phyloP scores from a whole-genome alignment of 2,888 invertebrate genomes.

The Parelbella ahira region DNA sequence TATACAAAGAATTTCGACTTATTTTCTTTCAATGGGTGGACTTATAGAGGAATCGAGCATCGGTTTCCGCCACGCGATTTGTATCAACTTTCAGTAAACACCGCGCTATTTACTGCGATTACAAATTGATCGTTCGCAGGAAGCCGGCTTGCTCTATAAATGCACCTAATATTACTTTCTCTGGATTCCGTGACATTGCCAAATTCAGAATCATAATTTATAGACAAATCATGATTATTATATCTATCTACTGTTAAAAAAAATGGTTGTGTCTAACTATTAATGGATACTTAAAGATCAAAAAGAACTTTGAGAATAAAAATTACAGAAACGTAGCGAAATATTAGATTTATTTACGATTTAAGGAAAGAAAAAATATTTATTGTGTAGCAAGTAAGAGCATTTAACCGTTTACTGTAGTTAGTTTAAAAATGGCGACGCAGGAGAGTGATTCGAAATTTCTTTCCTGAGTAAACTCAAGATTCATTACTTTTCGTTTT shows the following conservation, averaged over 20 bases:
- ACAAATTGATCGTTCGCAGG: too few species aligned
- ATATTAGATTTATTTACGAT: constrained; percentile 74
- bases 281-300: constrained; percentile 61
- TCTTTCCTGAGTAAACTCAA: constrained; percentile 7
- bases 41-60: constrained; percentile 6
- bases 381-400: constrained; percentile 67
- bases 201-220: constrained; percentile 58
- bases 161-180: constrained; percentile 30
- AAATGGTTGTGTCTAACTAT: constrained; percentile 75
- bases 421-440: constrained; percentile 37
- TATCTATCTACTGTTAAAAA: constrained; percentile 64
- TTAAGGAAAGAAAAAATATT: constrained; percentile 77
- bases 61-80: neutral
- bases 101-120: too few species aligned
- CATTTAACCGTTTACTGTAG: constrained; percentile 75
- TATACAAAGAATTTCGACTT: constrained; percentile 46
- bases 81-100: too few species aligned
- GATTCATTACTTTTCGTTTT: neutral
- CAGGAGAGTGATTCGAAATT: constrained; percentile 15
- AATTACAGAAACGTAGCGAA: constrained; percentile 60
- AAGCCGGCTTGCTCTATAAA: constrained; percentile 16
- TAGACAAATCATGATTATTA: constrained; percentile 41
- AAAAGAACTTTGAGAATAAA: constrained; percentile 49
- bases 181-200: constrained; percentile 55
- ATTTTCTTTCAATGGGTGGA: constrained; percentile 35